Conservation (phyloP, 1,140 invertebrate genomes). For the Coenobita brevimanus region DNA sequence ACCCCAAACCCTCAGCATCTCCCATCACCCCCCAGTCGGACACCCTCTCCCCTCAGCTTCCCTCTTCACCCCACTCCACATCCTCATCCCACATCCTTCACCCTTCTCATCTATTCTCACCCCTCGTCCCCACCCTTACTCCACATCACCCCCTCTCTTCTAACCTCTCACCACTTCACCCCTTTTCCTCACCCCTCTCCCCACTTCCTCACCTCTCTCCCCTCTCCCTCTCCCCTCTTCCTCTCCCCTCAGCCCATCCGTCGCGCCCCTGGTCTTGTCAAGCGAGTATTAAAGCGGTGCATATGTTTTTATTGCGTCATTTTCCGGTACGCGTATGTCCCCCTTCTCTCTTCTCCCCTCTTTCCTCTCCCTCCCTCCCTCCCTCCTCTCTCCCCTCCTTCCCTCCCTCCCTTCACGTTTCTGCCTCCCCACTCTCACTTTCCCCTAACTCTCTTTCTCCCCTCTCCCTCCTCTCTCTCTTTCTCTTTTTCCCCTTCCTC, state of each 20-base stretch:
- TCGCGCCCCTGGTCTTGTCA: slow-evolving; percentile 37
- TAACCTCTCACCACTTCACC: background rate
- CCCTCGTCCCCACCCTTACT: background rate
- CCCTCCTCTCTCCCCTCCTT: background rate
- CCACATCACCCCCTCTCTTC: background rate
- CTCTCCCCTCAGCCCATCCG: slow-evolving; percentile 5
- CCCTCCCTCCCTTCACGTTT: background rate
- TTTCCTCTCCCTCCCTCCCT: background rate
- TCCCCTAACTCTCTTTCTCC: background rate
- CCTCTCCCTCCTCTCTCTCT: background rate
- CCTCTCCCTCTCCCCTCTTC: background rate
- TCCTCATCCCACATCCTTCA: too few species aligned
- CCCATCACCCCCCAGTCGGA: background rate
- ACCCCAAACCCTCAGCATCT: slow-evolving; percentile 29
- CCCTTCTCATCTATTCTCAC: too few species aligned
- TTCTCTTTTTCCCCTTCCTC: background rate
- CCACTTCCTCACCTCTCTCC: background rate
- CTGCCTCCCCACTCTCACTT: background rate
- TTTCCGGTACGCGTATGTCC: slow-evolving; percentile 47
- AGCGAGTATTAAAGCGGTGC: slow-evolving; percentile 46
- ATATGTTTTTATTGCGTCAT: slow-evolving; percentile 62
- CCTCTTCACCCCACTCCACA: background rate
- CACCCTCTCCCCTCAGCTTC: background rate
- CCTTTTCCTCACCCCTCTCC: background rate
- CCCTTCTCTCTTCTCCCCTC: background rate